A percentile compares a stretch with the other conserved stretches of the same genome.
These are phyloP conservation scores for Oncorhynchus kisutch DNA, from an alignment of 2,113 vertebrate genomes.

Conservation along the genomic window DNA sequence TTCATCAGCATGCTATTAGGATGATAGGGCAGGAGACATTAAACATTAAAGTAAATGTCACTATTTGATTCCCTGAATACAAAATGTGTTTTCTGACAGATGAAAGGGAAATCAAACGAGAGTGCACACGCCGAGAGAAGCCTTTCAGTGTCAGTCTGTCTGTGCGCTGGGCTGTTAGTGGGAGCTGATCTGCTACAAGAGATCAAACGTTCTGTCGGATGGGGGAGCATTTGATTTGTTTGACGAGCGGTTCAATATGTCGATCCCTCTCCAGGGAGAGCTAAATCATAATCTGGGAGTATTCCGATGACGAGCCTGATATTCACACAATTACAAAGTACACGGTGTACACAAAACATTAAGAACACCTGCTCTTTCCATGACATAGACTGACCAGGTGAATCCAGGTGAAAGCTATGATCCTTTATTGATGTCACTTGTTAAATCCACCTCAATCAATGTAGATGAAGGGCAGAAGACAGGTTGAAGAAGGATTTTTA, in stretches of 20 bases:
- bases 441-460: no score
- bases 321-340: constrained; percentile 16
- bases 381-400: no score
- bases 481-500: no score
- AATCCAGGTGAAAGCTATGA: no score
- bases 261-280: constrained; percentile 5
- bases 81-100: constrained; percentile 28
- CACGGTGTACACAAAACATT: no score
- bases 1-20: constrained; percentile 17
- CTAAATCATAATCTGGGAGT: constrained; percentile 21
- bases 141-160: constrained; percentile 35
- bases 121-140: constrained; percentile 10
- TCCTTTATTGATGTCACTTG: no score
- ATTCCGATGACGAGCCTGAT: constrained; percentile 13
- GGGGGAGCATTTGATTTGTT: constrained; percentile 30
- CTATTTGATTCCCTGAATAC: constrained; percentile 34
- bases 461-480: no score
- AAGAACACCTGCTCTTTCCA: no score
- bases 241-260: constrained; percentile 38
- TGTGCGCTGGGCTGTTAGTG: constrained; percentile 28
- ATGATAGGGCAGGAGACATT: constrained; percentile 27
- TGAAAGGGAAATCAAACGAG: constrained; percentile 45
- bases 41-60: constrained; percentile 44
- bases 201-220: constrained; percentile 45
- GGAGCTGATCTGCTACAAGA: constrained; percentile 35